Base-by-base conservation (phyloP, 53 echinoderm and acorn worm species). In the Mesocentrotus franciscanus region DNA sequence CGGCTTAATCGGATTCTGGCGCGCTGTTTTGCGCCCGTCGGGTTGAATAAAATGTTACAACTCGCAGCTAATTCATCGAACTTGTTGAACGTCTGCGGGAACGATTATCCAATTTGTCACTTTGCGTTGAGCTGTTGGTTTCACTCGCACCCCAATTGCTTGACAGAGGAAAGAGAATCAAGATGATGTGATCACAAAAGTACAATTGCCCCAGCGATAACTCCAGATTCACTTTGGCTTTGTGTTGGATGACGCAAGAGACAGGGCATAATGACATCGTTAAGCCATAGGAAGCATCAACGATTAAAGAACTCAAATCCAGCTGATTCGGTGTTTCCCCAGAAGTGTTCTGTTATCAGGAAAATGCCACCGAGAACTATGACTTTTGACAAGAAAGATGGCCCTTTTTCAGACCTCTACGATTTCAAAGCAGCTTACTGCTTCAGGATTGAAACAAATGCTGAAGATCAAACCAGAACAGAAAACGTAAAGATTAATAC, bases 101-200 rank as follows among this genome's bases (percentile, higher is more conserved):
- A 70, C 95, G 85, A 94, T 94, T 94, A 94, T 94, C 87, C 95
- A 94, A 94, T 94, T 94, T 94, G 95, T 94, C 95, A 66, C 94
- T 57, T 93, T 78, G 81, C 34, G 78, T 93, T 76, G 72, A 42
- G 76, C 74, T 75, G 76, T 93, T 78, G 83, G 56, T 61, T 55
- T n/a, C 94, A 93, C 83, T 93, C 61, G 64, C 93, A 70, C 60
- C 60, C 56, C 62, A 56, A 34, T 74, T 42, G 83, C 57, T 79
- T 22, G 79, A 26, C 42, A 93, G 61, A 93, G 94, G 94, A 93
- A 93, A 91, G 75, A 75, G 83, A 93, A 93, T 93, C 94, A 81
- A 78, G 94, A 78, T 93, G 94, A 74, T 75, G 91, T 58, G 56
- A 79, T 78, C 79, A 81, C 78, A 81, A 93, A 93, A 93, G 94